Base-by-base conservation (phyloP, 2,113 vertebrate species). In the Rhinoderma darwinii region DNA sequence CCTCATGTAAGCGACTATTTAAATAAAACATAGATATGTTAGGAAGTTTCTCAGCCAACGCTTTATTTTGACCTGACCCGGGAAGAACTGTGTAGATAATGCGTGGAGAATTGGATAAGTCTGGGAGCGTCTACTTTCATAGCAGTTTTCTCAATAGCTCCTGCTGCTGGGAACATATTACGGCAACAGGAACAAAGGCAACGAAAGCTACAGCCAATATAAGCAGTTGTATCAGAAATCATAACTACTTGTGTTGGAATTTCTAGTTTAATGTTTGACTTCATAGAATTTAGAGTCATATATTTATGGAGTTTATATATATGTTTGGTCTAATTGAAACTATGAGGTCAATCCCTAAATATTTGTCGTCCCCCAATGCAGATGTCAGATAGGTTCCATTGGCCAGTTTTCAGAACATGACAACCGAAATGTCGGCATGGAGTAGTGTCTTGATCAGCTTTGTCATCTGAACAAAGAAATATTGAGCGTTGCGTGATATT, bases 41-140 rank as follows among this genome's bases (percentile, higher is more conserved):
- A 59, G 27, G 72, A 84, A 39, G 50, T 44, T 84, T 76, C 83
- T 76, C 51, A 75, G 47, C 83, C 83, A 43, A 37, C n/a, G 39
- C 50, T 63, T 18, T 20, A 25, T 83, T 32, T 39, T 84, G 83
- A 76, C 83, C 83, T 63, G 51, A 76, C 51, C 72, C 20, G 70
- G 83, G 54, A 84, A 84, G 72, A 30, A 25, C 73, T 63, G 51
- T 61, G 68, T 10, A 78, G 47, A 86, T 88, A 54, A 1, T 0
- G 4, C 0, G 0, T 86, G 89, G 66, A 89, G 88, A 89, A 88
- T 39, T 0, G 0, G 80, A 84, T 87, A 88, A 89, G 32, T 72
- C 70, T 0, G 0, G 5, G 70, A 91, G 43, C 8, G 39, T 25
- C 39, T n/a, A 2, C 0, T 51, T 30, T 56, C 0, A 25, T 20